Evolutionary conservation across 2,888 invertebrate genomes (phyloP).

Genomic region (Bombyx huttoni): DNA sequence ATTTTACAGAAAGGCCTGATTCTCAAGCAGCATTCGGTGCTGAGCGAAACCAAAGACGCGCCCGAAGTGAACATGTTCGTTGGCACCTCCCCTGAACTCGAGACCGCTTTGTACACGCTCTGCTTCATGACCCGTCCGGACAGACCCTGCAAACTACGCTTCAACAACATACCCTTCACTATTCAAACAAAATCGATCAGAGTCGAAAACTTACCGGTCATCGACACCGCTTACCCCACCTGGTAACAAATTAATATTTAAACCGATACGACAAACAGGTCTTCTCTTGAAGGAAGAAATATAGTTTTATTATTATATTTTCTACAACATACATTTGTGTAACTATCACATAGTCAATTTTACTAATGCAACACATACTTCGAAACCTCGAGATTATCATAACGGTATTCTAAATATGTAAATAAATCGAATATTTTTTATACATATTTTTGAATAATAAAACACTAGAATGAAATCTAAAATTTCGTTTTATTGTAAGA

Average conservation of each 20-base stretch:
- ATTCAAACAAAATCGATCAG: slow-evolving; percentile 55
- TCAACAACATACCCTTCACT: slow-evolving; percentile 51
- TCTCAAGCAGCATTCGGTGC: slow-evolving; percentile 80
- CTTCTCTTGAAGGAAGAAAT: too few relatives aligned
- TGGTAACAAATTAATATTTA: slow-evolving; percentile 13
- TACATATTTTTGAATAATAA: neutral
- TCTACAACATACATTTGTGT: neutral
- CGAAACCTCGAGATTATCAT: neutral
- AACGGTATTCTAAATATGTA: neutral
- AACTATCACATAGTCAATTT: too few relatives aligned
- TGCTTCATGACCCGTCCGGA: slow-evolving; percentile 88
- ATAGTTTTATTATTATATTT: neutral
- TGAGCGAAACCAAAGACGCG: slow-evolving; percentile 80
- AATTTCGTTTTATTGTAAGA: neutral
- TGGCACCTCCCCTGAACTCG: slow-evolving; percentile 92
- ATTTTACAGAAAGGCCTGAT: slow-evolving; percentile 82
- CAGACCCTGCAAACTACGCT: slow-evolving; percentile 77
- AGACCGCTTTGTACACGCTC: slow-evolving; percentile 89
- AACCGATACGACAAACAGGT: neutral
- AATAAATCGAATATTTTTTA: neutral
- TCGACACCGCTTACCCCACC: slow-evolving; percentile 53
- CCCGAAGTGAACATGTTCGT: slow-evolving; percentile 86
- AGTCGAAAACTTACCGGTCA: slow-evolving; percentile 44
- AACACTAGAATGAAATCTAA: neutral
- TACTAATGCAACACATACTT: too few relatives aligned